Percentiles rank a stretch among this genome's conserved stretches.
Evolutionary conservation across 2,113 vertebrate species (phyloP).

Genomic region (Nothocercus nigrocapillus): DNA sequence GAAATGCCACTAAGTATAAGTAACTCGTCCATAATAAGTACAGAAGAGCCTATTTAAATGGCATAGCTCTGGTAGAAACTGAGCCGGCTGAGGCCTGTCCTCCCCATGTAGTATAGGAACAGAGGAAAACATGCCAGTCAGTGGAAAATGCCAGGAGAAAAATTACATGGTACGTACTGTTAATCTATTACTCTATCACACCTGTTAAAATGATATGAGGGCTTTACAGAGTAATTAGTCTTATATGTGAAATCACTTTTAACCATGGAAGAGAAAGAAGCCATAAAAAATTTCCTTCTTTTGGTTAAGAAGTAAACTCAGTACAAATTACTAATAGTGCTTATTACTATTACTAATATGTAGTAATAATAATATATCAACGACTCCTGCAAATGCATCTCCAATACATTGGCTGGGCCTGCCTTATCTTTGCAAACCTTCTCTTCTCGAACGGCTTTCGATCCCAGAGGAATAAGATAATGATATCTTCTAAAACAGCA

Average conservation of each 20-base stretch:
- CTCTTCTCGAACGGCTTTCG: background rate
- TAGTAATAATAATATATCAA: background rate
- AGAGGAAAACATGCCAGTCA: background rate
- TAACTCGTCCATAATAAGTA: constrained; percentile 10
- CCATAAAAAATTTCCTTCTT: background rate
- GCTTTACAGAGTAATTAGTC: background rate
- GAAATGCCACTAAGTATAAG: background rate
- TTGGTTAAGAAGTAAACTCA: too few relatives aligned
- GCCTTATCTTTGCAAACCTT: background rate
- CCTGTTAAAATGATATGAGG: background rate
- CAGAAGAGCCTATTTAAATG: constrained; percentile 34
- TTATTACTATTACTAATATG: too few relatives aligned
- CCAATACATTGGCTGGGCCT: background rate
- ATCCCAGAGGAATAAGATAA: background rate
- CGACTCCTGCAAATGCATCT: background rate
- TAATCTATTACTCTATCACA: background rate
- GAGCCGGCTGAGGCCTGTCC: constrained; percentile 45
- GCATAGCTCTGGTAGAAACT: background rate
- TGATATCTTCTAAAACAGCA: background rate
- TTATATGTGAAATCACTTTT: background rate
- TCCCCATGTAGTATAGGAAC: background rate
- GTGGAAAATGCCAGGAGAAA: background rate
- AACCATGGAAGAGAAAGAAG: background rate
- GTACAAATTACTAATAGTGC: too few relatives aligned
- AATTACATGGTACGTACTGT: background rate